Conservation (phyloP, 1,140 invertebrate species). For the Metopolophium dirhodum region DNA sequence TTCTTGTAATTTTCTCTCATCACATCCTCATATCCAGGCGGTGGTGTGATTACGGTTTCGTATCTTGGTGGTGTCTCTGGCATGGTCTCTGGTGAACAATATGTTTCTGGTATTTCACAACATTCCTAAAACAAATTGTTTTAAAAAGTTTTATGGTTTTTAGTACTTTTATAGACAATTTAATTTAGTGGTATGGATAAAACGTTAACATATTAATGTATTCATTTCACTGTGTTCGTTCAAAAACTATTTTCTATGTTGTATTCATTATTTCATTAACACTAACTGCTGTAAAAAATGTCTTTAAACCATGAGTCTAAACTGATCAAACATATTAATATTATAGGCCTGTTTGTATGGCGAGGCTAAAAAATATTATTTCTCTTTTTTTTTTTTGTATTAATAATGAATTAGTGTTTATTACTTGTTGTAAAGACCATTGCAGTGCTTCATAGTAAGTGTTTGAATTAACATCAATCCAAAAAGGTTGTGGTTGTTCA, state of each 20-base stretch:
- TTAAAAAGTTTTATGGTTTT: not conserved
- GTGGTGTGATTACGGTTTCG: constrained; percentile 57
- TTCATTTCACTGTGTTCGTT: not conserved
- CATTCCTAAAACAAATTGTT: constrained; percentile 24
- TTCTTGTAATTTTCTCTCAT: constrained; percentile 48
- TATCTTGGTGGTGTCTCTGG: constrained; percentile 55
- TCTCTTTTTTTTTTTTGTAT: not conserved
- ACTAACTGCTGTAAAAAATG: not conserved
- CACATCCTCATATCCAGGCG: constrained; percentile 54
- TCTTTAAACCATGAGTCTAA: not conserved
- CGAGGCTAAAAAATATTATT: not conserved
- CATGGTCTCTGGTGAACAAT: not conserved
- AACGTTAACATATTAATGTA: not conserved
- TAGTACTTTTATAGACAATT: not conserved
- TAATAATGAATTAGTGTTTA: not conserved
- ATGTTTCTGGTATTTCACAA: constrained; percentile 38
- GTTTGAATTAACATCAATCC: constrained; percentile 56
- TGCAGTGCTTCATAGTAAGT: constrained; percentile 49
- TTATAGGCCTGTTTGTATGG: not conserved
- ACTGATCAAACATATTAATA: not conserved
- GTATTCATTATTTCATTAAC: not conserved
- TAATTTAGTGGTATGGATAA: not conserved
- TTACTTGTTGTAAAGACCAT: constrained; percentile 51
- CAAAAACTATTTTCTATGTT: not conserved
- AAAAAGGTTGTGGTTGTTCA: constrained; percentile 52